These are phyloP conservation scores for Drosophila lini DNA, from an alignment of 1,140 invertebrate genomes.

Conservation along the genomic window DNA sequence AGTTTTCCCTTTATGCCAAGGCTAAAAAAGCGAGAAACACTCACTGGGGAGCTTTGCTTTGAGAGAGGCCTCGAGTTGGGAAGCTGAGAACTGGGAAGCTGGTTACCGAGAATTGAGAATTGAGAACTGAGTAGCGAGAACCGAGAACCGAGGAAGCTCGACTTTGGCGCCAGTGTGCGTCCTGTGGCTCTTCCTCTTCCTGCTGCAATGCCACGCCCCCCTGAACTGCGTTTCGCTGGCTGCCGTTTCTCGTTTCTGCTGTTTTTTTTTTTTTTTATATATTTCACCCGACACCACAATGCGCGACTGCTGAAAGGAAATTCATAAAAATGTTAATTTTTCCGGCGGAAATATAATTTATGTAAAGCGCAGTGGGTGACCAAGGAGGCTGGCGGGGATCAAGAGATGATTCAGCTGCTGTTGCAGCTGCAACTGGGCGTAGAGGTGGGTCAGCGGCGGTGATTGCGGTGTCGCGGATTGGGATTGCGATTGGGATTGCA, in stretches of 20 bases:
- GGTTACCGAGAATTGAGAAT: slow-evolving; percentile 14
- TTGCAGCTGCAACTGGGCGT: slow-evolving; percentile 12
- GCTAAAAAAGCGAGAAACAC: slow-evolving; percentile 48
- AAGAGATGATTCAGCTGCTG: slow-evolving; percentile 11
- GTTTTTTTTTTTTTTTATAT: slow-evolving; percentile 20
- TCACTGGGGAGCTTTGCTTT: slow-evolving; percentile 59
- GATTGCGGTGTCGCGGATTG: slow-evolving; percentile 48
- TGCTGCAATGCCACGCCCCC: slow-evolving; percentile 30
- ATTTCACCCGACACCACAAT: slow-evolving; percentile 63
- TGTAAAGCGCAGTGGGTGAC: slow-evolving; percentile 80
- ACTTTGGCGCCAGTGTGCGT: slow-evolving; percentile 75
- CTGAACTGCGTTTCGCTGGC: slow-evolving; percentile 33
- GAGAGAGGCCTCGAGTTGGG: slow-evolving; percentile 28
- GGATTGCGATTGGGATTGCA: slow-evolving; percentile 51
- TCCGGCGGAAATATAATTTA: slow-evolving; percentile 83
- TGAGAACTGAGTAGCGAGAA: slow-evolving; percentile 1
- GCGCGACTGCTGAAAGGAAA: slow-evolving; percentile 77
- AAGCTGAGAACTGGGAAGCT: slow-evolving; percentile 12
- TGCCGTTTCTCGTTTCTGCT: slow-evolving; percentile 21
- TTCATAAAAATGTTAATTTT: slow-evolving; percentile 84
- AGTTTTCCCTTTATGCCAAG: slow-evolving; percentile 35
- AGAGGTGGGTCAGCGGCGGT: slow-evolving; percentile 17
- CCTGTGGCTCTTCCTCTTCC: slow-evolving; percentile 43
- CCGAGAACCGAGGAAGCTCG: slow-evolving; percentile 8
- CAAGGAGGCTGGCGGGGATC: slow-evolving; percentile 43